phyloP scores from a whole-genome alignment of 1,140 invertebrate genomes.

The Drosophila tsacasi region DNA sequence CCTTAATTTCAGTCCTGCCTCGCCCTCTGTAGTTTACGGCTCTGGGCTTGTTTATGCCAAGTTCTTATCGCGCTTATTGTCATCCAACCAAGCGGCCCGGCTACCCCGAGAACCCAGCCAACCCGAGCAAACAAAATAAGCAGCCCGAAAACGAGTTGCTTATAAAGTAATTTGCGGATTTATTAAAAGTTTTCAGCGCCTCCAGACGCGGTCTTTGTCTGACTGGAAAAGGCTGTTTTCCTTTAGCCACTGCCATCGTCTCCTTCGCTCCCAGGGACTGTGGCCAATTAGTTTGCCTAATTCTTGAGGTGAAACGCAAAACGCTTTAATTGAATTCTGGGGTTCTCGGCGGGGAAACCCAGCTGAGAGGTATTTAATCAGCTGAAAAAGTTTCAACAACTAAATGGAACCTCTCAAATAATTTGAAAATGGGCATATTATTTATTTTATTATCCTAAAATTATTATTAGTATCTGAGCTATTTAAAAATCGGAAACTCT shows the following conservation, averaged over 20 bases:
- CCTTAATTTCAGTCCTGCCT: conserved; percentile 46
- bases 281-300: conserved; percentile 71
- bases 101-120: neutral
- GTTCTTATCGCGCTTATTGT: conserved; percentile 58
- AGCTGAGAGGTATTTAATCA: conserved; percentile 10
- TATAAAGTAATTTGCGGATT: conserved; percentile 80
- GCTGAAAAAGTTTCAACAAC: conserved; percentile 2
- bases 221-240: conserved; percentile 24
- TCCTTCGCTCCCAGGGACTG: conserved; percentile 10
- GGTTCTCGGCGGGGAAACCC: conserved; percentile 3
- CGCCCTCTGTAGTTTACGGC: conserved; percentile 44
- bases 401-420: neutral
- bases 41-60: conserved; percentile 58
- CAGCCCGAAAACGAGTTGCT: conserved; percentile 57
- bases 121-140: conserved; percentile 38
- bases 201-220: conserved; percentile 56
- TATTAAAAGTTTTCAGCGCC: conserved; percentile 75
- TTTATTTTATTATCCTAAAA: neutral
- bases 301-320: conserved; percentile 65
- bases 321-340: conserved; percentile 50
- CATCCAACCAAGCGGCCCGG: conserved; percentile 18
- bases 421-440: neutral
- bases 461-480: neutral
- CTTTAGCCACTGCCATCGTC: neutral
- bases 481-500: neutral